Evolutionary conservation across 2,888 invertebrate species (phyloP).

Genomic region (Pterobdella sp.): DNA sequence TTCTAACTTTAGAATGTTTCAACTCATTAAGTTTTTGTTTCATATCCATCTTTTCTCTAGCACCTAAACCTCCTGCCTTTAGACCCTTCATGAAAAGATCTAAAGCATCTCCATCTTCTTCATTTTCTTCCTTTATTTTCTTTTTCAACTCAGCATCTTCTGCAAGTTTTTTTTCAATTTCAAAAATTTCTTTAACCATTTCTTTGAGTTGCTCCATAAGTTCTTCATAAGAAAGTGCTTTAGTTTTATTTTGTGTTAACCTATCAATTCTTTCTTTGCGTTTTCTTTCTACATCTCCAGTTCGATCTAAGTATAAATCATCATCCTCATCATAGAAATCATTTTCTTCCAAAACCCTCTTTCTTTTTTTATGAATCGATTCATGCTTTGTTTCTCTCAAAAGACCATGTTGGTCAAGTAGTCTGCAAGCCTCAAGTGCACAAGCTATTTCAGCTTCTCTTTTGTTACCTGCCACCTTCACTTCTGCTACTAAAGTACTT

Average conservation of each 20-base stretch:
- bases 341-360: constrained; percentile 68
- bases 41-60: constrained; percentile 49
- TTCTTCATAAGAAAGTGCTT: constrained; percentile 56
- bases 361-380: constrained; percentile 62
- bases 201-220: constrained; percentile 57
- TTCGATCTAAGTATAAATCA: constrained; percentile 87
- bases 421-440: constrained; percentile 85
- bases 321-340: constrained; percentile 91
- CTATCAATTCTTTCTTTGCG: constrained; percentile 67
- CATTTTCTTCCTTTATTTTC: constrained; percentile 30
- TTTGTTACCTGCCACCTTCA: constrained; percentile 67
- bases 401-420: constrained; percentile 77
- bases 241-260: constrained; percentile 53
- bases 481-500: constrained; percentile 71
- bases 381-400: constrained; percentile 68
- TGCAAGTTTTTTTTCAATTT: constrained; percentile 57
- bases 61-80: constrained; percentile 51
- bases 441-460: constrained; percentile 87
- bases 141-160: constrained; percentile 39
- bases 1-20: constrained; percentile 62
- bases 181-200: constrained; percentile 56
- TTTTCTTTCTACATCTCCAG: constrained; percentile 82
- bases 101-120: constrained; percentile 61
- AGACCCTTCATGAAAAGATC: constrained; percentile 69
- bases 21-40: constrained; percentile 61